phyloP scores from a whole-genome alignment of 2,888 invertebrate genomes.

The Dasypolia templi region DNA sequence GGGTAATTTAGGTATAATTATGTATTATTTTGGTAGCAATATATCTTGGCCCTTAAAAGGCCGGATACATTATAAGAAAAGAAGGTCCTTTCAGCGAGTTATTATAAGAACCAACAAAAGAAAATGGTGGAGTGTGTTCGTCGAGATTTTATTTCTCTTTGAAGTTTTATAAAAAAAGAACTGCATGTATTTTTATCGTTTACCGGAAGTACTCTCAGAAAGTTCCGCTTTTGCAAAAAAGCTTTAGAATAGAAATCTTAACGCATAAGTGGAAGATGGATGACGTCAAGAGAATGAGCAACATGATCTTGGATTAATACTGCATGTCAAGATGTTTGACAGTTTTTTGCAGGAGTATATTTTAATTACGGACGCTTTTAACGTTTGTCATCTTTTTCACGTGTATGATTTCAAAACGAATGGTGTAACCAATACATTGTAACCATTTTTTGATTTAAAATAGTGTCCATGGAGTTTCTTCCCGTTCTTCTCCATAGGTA shows the following conservation, averaged over 20 bases:
- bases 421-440: too few relatives aligned
- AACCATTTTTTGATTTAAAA: too few relatives aligned
- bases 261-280: not conserved
- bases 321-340: not conserved
- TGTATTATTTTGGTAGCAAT: slow-evolving; percentile 52
- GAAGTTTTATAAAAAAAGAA: slow-evolving; percentile 7
- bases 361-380: too few relatives aligned
- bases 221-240: not conserved
- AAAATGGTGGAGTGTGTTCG: slow-evolving; percentile 29
- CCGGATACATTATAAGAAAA: slow-evolving; percentile 40
- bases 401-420: too few relatives aligned
- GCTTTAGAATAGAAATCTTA: slow-evolving; percentile 5
- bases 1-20: slow-evolving; percentile 55
- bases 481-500: too few relatives aligned
- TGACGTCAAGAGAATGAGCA: not conserved
- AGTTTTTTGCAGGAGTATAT: not conserved
- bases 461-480: too few relatives aligned
- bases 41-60: slow-evolving; percentile 45
- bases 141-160: slow-evolving; percentile 32
- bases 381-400: too few relatives aligned
- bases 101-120: slow-evolving; percentile 49
- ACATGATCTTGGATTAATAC: not conserved
- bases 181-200: slow-evolving; percentile 15
- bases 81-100: slow-evolving; percentile 46
- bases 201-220: slow-evolving; percentile 13